A percentile compares a stretch with the other conserved stretches of the same genome.
phyloP scores from a whole-genome alignment of 1,140 invertebrate species.

The Mylabris phalerata region DNA sequence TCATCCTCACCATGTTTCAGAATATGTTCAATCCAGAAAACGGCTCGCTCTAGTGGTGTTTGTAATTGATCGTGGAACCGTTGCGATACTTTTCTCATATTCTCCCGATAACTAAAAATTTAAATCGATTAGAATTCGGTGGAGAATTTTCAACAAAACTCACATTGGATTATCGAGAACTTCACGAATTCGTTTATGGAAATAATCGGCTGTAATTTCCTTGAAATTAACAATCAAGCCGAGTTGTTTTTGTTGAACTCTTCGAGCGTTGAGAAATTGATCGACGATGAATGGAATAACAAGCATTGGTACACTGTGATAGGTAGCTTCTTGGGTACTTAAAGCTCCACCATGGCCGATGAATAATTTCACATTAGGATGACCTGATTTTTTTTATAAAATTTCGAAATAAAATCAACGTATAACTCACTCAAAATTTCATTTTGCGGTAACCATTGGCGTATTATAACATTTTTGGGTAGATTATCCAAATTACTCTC shows the following conservation, averaged over 20 bases:
- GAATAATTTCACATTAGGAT: constrained; percentile 37
- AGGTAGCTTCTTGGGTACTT: constrained; percentile 44
- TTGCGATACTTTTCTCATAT: too few relatives aligned
- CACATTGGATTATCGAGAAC: too few relatives aligned
- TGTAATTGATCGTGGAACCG: too few relatives aligned
- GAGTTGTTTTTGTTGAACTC: constrained; percentile 12
- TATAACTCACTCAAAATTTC: constrained; percentile 3
- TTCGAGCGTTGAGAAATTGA: constrained; percentile 29
- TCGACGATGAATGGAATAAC: constrained; percentile 47
- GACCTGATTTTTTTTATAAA: constrained; percentile 14
- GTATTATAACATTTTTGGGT: constrained; percentile 44
- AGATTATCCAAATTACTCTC: constrained; percentile 16
- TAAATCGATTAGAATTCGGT: too few relatives aligned
- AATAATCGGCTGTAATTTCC: constrained; percentile 20
- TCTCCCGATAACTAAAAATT: too few relatives aligned
- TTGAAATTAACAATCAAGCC: constrained; percentile 21
- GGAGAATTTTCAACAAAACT: too few relatives aligned
- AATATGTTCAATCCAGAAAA: too few relatives aligned
- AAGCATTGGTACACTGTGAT: constrained; percentile 45
- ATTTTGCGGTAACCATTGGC: constrained; percentile 28
- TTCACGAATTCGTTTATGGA: too few relatives aligned
- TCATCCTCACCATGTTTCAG: too few relatives aligned
- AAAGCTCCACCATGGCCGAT: constrained; percentile 48
- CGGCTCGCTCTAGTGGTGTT: too few relatives aligned
- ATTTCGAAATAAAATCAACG: not conserved